These are phyloP conservation scores for Porites rus DNA, from an alignment of 92 coral and sea anemone genomes.

Conservation along the genomic window DNA sequence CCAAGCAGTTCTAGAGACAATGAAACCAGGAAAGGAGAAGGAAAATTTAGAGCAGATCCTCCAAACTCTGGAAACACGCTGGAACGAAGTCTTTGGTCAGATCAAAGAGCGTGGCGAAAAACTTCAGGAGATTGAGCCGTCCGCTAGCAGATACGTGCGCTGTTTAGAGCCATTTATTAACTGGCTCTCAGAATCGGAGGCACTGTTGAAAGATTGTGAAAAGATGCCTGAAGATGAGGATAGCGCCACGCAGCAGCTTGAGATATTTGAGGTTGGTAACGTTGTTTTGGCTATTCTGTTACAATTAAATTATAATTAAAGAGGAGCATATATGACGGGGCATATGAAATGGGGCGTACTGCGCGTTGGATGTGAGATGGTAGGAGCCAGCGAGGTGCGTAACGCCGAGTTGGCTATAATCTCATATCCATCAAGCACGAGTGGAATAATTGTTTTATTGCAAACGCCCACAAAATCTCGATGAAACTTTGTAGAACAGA, in stretches of 20 bases:
- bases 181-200: conserved; percentile 93
- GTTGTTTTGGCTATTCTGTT: not conserved
- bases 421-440: too few species aligned
- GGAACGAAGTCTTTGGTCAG: conserved; percentile 77
- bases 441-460: too few species aligned
- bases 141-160: conserved; percentile 75
- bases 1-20: conserved; percentile 66
- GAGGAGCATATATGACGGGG: not conserved
- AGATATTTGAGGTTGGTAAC: conserved; percentile 82
- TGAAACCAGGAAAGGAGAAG: conserved; percentile 83
- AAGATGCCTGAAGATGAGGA: conserved; percentile 84
- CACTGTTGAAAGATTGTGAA: conserved; percentile 69
- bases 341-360: too few species aligned
- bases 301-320: too few species aligned
- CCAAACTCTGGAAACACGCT: conserved; percentile 73
- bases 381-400: too few species aligned
- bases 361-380: too few species aligned
- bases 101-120: conserved; percentile 68
- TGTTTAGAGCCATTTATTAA: conserved; percentile 74
- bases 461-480: too few species aligned
- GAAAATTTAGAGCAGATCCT: conserved; percentile 79
- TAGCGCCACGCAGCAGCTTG: conserved; percentile 74
- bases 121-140: conserved; percentile 80
- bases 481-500: too few species aligned
- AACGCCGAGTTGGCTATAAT: too few species aligned